These are phyloP conservation scores for Silurus lanzhouensis DNA, from an alignment of 2,797 vertebrate genomes.

Conservation along the genomic window DNA sequence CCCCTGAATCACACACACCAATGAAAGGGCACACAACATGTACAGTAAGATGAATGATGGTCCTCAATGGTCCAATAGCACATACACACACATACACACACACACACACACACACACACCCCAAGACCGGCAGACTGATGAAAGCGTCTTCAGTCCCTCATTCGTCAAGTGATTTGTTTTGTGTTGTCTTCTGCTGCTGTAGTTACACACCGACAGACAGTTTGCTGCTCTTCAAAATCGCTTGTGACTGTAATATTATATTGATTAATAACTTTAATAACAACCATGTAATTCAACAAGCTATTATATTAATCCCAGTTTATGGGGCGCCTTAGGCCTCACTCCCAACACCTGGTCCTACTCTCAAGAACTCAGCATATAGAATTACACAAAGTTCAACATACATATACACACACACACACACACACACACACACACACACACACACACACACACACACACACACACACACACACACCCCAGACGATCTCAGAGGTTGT, in stretches of 20 bases:
- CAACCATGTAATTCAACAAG: conserved; percentile 29
- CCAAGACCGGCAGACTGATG: conserved; percentile 23
- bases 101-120: not conserved
- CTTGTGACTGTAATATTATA: conserved; percentile 2
- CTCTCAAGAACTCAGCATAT: conserved; percentile 32
- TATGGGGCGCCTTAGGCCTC: conserved; percentile 22
- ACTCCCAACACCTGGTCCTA: conserved; percentile 45
- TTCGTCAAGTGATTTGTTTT: conserved; percentile 25
- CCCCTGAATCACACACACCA: conserved; percentile 21
- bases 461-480: conserved; percentile 10
- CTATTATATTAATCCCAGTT: conserved; percentile 30
- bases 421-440: conserved; percentile 41
- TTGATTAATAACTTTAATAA: conserved; percentile 26
- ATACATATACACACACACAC: conserved; percentile 17
- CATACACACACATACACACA: conserved; percentile 13
- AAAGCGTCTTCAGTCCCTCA: conserved; percentile 12
- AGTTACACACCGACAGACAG: not conserved
- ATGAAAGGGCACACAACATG: conserved; percentile 17
- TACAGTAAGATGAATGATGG: conserved; percentile 32
- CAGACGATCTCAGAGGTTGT: conserved; percentile 38
- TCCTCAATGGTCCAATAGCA: conserved; percentile 41
- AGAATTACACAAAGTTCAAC: conserved; percentile 48
- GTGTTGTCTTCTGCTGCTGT: conserved; percentile 4
- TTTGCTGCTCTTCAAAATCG: conserved; percentile 14
- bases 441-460: too few relatives aligned